A percentile compares a stretch with the other conserved stretches of the same genome.
These are phyloP conservation scores for Oophaga sylvatica DNA, from an alignment of 2,797 vertebrate species.

Conservation along the genomic window DNA sequence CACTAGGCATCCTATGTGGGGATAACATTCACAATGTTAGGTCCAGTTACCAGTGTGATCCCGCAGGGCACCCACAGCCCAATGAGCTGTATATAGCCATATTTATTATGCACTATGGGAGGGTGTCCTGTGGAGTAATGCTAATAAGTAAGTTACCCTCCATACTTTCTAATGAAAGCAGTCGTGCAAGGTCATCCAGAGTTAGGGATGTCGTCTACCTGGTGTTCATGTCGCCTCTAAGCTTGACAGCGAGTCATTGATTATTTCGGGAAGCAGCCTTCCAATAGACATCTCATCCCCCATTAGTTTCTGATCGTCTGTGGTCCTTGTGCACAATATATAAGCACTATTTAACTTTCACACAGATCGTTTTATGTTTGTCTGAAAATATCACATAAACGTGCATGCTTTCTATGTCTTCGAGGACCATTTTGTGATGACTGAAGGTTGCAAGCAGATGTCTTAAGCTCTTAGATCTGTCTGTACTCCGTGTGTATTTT, in stretches of 20 bases:
- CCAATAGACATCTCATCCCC: background rate
- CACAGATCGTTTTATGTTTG: background rate
- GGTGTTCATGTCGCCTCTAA: background rate
- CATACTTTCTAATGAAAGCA: background rate
- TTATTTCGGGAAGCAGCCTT: background rate
- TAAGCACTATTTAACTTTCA: background rate
- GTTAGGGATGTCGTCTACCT: background rate
- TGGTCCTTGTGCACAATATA: background rate
- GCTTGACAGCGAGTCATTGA: background rate
- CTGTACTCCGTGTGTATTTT: background rate
- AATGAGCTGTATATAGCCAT: conserved; percentile 60
- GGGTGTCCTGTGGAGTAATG: conserved; percentile 33
- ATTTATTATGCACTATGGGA: conserved; percentile 51
- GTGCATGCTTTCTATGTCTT: background rate
- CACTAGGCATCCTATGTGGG: background rate
- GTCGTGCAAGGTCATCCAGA: background rate
- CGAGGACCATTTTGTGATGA: conserved; percentile 25
- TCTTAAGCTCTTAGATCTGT: background rate
- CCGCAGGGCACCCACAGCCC: conserved; percentile 15
- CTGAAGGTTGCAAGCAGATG: background rate
- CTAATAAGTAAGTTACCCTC: background rate
- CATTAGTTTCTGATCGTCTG: background rate
- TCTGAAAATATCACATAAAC: conserved; percentile 2
- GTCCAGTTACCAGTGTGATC: background rate
- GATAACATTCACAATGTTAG: conserved; percentile 1